These are phyloP conservation scores for Nematostella vectensis DNA, from an alignment of 92 coral and sea anemone species.

Conservation along the genomic window DNA sequence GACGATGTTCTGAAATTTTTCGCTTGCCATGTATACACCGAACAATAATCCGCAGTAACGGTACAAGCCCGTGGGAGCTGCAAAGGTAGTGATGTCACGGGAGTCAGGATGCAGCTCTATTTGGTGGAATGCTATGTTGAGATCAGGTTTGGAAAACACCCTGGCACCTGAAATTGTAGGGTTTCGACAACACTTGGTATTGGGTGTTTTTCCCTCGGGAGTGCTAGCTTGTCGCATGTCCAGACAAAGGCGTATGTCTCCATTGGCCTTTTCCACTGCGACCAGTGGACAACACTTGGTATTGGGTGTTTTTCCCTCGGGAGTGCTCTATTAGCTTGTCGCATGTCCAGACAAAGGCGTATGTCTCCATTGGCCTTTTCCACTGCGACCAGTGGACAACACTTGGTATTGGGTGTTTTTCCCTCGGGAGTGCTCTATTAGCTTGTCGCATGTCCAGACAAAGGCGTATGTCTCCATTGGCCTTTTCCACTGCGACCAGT, in stretches of 20 bases:
- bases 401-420: slow-evolving; percentile 46
- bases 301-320: slow-evolving; percentile 51
- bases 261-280: slow-evolving; percentile 40
- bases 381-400: slow-evolving; percentile 39
- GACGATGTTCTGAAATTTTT: slow-evolving; percentile 36
- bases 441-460: slow-evolving; percentile 58
- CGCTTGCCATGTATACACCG: slow-evolving; percentile 39
- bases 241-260: slow-evolving; percentile 37
- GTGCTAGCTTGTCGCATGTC: slow-evolving; percentile 61
- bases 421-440: too few species aligned
- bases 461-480: slow-evolving; percentile 31
- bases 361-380: slow-evolving; percentile 43
- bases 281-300: slow-evolving; percentile 43
- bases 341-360: slow-evolving; percentile 48
- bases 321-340: slow-evolving; percentile 43
- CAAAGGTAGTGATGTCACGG: slow-evolving; percentile 58
- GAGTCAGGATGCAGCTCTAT: slow-evolving; percentile 46
- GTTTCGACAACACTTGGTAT: slow-evolving; percentile 53
- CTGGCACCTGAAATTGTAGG: slow-evolving; percentile 46
- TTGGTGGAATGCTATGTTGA: slow-evolving; percentile 56
- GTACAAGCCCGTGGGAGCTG: slow-evolving; percentile 40
- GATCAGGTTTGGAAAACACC: slow-evolving; percentile 39
- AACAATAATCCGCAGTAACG: slow-evolving; percentile 26
- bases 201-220: slow-evolving; percentile 47
- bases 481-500: slow-evolving; percentile 38